These are phyloP conservation scores for Apteryx mantelli DNA, from an alignment of 2,113 vertebrate genomes.

Conservation along the genomic window DNA sequence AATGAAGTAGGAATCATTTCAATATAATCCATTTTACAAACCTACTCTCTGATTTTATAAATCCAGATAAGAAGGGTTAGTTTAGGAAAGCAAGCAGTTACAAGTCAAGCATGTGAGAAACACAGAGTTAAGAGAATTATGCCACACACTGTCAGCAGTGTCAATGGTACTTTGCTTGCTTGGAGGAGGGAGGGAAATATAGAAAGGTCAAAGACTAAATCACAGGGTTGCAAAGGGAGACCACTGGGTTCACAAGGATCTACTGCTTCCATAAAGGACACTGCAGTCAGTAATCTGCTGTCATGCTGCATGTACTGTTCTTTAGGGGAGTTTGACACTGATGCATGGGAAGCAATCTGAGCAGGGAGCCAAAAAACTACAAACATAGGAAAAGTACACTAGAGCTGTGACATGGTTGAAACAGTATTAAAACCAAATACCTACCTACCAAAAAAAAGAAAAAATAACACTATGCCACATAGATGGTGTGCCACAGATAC, in stretches of 20 bases:
- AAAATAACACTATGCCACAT: background rate
- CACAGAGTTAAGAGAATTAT: background rate
- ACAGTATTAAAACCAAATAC: background rate
- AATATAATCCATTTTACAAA: background rate
- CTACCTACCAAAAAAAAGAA: background rate
- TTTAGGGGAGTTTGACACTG: conserved; percentile 9
- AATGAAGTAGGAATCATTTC: background rate
- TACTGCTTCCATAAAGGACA: conserved; percentile 35
- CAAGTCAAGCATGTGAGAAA: background rate
- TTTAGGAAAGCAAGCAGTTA: background rate
- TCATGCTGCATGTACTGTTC: background rate
- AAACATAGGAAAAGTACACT: background rate
- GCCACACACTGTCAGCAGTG: background rate
- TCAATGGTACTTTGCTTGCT: background rate
- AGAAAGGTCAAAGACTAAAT: conserved; percentile 48
- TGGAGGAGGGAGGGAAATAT: background rate
- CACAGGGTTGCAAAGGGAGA: background rate
- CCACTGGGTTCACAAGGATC: conserved; percentile 22
- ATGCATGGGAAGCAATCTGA: conserved; percentile 21
- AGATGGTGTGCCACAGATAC: background rate
- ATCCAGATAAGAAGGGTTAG: background rate
- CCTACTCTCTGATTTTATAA: background rate
- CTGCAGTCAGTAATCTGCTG: conserved; percentile 27
- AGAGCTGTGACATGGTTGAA: background rate
- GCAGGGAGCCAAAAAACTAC: background rate